These are phyloP conservation scores for Onychostoma macrolepis DNA, from an alignment of 2,113 vertebrate genomes.

Conservation along the genomic window DNA sequence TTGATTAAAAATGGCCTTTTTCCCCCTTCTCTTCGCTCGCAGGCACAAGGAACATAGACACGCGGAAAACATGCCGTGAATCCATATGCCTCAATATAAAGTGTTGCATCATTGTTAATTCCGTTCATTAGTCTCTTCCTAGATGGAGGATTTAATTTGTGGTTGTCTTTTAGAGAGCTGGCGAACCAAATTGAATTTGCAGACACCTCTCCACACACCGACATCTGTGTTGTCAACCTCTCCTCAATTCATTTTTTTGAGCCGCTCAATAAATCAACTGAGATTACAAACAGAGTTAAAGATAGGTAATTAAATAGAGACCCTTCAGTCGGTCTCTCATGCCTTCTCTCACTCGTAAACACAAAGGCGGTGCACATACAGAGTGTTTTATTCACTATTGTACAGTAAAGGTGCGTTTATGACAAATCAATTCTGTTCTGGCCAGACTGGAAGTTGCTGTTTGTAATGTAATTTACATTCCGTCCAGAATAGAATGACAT, in stretches of 20 bases:
- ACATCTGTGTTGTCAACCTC: conserved; percentile 65
- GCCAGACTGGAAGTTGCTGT: background rate
- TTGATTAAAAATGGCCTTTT: conserved; percentile 79
- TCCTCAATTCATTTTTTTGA: conserved; percentile 65
- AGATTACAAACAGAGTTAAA: conserved; percentile 77
- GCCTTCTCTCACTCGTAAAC: conserved; percentile 62
- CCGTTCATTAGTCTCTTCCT: conserved; percentile 78
- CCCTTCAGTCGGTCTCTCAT: conserved; percentile 73
- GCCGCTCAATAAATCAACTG: conserved; percentile 78
- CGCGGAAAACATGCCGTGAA: conserved; percentile 77
- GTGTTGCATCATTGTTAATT: conserved; percentile 80
- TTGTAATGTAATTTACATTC: background rate
- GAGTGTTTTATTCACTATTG: conserved; percentile 23
- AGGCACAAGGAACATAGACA: conserved; percentile 63
- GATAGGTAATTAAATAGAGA: conserved; percentile 78
- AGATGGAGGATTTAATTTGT: conserved; percentile 80
- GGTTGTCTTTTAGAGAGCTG: conserved; percentile 75
- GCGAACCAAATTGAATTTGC: conserved; percentile 77
- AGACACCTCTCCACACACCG: conserved; percentile 63
- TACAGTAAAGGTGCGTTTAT: conserved; percentile 1
- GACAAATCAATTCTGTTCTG: conserved; percentile 12
- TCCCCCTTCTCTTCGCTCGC: conserved; percentile 62
- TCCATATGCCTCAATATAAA: conserved; percentile 80
- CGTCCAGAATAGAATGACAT: background rate
- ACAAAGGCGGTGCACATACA: background rate